These are phyloP conservation scores for Drosophila lacteicornis DNA, from an alignment of 1,140 invertebrate species.

Conservation along the genomic window DNA sequence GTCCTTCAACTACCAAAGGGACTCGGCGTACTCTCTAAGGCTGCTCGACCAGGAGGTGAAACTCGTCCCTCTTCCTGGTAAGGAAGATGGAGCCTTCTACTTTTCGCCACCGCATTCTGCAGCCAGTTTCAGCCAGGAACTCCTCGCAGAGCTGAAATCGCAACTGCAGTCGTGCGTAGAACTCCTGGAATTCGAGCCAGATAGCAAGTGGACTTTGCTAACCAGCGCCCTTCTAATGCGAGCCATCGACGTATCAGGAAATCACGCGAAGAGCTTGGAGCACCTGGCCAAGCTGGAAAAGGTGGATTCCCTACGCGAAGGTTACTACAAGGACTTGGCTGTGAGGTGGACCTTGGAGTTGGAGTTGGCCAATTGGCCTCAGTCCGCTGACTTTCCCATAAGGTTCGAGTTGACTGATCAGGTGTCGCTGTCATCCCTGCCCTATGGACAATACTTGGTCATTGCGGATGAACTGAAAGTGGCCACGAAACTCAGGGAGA, in stretches of 20 bases:
- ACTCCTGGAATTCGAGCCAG: conserved; percentile 92
- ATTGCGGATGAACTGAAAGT: conserved; percentile 79
- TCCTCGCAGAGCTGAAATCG: conserved; percentile 87
- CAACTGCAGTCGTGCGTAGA: conserved; percentile 92
- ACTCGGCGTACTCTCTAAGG: conserved; percentile 29
- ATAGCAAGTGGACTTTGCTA: conserved; percentile 93
- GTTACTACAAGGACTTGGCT: conserved; percentile 92
- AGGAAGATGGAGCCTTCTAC: conserved; percentile 44
- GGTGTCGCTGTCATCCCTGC: conserved; percentile 83
- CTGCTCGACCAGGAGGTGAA: conserved; percentile 26
- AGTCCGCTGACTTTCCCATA: conserved; percentile 53
- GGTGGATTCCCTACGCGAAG: conserved; percentile 89
- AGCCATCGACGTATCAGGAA: conserved; percentile 88
- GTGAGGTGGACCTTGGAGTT: conserved; percentile 88
- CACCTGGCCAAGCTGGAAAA: conserved; percentile 88
- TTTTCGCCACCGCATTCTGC: conserved; percentile 62
- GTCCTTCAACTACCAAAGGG: conserved; percentile 9
- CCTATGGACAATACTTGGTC: conserved; percentile 86
- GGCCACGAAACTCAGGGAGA: conserved; percentile 62
- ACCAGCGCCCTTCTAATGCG: conserved; percentile 91
- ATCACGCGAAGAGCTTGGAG: conserved; percentile 87
- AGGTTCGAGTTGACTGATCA: conserved; percentile 83
- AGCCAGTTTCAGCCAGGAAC: conserved; percentile 64
- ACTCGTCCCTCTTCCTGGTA: conserved; percentile 24
- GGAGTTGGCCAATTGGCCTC: conserved; percentile 84